Evolutionary conservation across 2,797 vertebrate genomes (phyloP).

Genomic region (Nyctalus aviator): DNA sequence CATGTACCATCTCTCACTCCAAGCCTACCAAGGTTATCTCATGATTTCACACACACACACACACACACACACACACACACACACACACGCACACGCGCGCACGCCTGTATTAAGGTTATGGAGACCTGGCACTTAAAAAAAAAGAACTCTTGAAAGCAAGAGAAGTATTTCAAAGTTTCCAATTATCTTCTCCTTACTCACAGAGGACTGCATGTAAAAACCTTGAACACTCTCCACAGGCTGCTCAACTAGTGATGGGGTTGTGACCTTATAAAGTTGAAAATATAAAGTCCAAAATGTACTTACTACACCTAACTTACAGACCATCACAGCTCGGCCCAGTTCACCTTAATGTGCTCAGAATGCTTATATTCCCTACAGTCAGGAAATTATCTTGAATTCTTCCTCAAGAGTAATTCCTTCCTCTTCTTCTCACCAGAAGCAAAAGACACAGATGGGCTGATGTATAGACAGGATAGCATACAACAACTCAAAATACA

Average conservation of each 20-base stretch:
- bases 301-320: not conserved
- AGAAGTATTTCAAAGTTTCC: not conserved
- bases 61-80: not conserved
- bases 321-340: accelerated
- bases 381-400: not conserved
- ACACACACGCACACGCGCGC: not conserved
- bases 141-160: not conserved
- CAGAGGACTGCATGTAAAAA: not conserved
- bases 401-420: not conserved
- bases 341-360: no score
- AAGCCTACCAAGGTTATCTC: not conserved
- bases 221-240: not conserved
- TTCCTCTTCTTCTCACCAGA: not conserved
- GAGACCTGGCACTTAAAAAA: not conserved
- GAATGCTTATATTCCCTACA: not conserved
- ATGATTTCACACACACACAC: not conserved
- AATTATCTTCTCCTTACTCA: not conserved
- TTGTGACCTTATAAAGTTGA: not conserved
- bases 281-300: not conserved
- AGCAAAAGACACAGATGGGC: not conserved
- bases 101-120: not conserved
- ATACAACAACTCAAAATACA: not conserved
- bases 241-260: not conserved
- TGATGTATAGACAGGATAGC: not conserved
- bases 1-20: not conserved